A percentile compares a stretch with the other conserved stretches of the same genome.
Conservation (phyloP, 2,888 invertebrate genomes). For the Eugnorisma glareosa region DNA sequence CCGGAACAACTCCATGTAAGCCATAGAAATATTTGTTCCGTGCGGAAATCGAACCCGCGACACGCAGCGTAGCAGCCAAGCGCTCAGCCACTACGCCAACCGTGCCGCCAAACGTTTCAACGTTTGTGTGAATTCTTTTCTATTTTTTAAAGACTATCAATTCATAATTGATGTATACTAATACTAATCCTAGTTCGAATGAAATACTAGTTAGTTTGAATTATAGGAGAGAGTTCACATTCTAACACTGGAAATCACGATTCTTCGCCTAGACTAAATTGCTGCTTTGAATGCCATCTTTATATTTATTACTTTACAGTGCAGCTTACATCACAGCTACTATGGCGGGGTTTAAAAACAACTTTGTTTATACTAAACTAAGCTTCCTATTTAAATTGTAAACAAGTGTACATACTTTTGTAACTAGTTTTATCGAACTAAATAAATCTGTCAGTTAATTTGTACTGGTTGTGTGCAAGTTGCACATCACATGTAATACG, state of each 20-base stretch:
- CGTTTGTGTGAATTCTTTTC: neutral
- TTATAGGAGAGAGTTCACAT: constrained; percentile 15
- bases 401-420: constrained; percentile 7
- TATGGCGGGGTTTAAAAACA: neutral
- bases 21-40: too few relatives aligned
- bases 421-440: constrained; percentile 18
- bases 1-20: too few relatives aligned
- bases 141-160: neutral
- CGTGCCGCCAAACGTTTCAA: neutral
- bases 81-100: too few relatives aligned
- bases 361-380: constrained; percentile 13
- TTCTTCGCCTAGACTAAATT: neutral
- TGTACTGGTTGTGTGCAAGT: constrained; percentile 29
- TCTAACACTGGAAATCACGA: neutral
- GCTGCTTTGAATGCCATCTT: neutral
- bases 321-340: neutral
- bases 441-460: constrained; percentile 28
- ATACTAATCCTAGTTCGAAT: neutral
- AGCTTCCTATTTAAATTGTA: constrained; percentile 9
- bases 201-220: neutral
- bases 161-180: neutral
- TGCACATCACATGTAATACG: constrained; percentile 43
- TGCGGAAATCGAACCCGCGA: too few relatives aligned
- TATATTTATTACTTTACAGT: neutral
- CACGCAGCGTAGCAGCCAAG: too few relatives aligned